These are phyloP conservation scores for Archaeoteleia sp. DNA, from an alignment of 2,888 invertebrate genomes.

Conservation along the genomic window DNA sequence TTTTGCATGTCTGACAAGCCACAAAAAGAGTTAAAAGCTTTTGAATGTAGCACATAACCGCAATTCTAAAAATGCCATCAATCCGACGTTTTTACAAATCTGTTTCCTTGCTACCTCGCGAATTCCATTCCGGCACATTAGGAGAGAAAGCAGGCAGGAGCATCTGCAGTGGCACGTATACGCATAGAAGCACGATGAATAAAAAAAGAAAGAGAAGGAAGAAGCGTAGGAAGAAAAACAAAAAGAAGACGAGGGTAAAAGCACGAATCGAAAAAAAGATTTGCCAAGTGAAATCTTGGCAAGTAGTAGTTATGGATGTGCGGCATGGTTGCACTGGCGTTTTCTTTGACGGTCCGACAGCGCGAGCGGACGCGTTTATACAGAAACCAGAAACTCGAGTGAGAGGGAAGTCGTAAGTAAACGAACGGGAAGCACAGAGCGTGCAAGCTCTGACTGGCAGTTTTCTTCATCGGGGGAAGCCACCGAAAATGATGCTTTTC, in stretches of 20 bases:
- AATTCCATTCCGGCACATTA: constrained; percentile 35
- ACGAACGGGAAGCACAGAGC: constrained; percentile 56
- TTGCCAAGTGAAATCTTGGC: constrained; percentile 28
- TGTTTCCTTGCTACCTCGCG: constrained; percentile 26
- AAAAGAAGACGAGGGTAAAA: constrained; percentile 2
- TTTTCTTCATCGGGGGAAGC: constrained; percentile 73
- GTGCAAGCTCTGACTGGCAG: constrained; percentile 72
- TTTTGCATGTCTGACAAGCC: constrained; percentile 3
- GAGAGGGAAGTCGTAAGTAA: constrained; percentile 67
- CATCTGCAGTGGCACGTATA: constrained; percentile 1
- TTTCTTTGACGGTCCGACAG: constrained; percentile 33
- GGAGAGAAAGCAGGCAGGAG: constrained; percentile 10
- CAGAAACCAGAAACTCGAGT: constrained; percentile 66
- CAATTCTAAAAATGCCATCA: constrained; percentile 32
- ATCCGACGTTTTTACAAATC: constrained; percentile 30
- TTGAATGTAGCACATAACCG: constrained; percentile 32
- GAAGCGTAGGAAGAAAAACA: constrained; percentile 4
- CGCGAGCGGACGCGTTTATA: constrained; percentile 27
- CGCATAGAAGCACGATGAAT: neutral
- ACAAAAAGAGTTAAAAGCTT: constrained; percentile 30
- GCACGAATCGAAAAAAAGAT: constrained; percentile 1
- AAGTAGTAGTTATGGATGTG: constrained; percentile 35
- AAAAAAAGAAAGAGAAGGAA: constrained; percentile 12
- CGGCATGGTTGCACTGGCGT: neutral
- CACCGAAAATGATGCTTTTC: constrained; percentile 73